Percentiles rank a stretch among this genome's conserved stretches.
Conservation (phyloP, 92 coral and sea anemone genomes). For the Bergia puertoricense region DNA sequence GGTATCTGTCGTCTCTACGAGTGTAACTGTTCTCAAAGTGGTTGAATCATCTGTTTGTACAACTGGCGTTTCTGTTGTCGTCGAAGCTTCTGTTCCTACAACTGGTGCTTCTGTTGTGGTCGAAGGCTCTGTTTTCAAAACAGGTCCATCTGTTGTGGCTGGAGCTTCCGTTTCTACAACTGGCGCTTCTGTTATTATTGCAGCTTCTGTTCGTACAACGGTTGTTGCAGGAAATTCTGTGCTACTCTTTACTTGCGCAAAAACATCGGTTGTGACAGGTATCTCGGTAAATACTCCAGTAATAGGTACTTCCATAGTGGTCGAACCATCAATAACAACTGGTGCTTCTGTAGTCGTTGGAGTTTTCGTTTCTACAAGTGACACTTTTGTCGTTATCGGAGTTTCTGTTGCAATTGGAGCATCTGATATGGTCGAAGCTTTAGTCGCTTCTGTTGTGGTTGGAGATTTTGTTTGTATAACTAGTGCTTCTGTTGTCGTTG, state of each 20-base stretch:
- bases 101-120: background rate
- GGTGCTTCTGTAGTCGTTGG: background rate
- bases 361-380: background rate
- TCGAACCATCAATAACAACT: background rate
- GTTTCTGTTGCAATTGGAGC: too few relatives aligned
- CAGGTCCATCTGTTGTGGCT: background rate
- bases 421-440: too few relatives aligned
- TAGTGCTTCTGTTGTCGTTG: background rate
- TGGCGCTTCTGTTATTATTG: background rate
- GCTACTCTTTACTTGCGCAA: background rate
- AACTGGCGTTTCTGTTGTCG: background rate
- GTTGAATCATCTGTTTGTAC: background rate
- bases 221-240: too few relatives aligned
- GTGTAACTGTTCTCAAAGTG: too few relatives aligned
- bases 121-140: background rate
- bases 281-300: background rate
- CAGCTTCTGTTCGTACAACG: too few relatives aligned
- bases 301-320: background rate
- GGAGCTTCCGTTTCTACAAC: background rate
- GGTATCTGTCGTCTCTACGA: background rate
- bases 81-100: background rate
- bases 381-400: background rate
- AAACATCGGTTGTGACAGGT: background rate
- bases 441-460: background rate
- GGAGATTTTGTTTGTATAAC: background rate